A percentile compares a stretch with the other conserved stretches of the same genome.
Conservation (phyloP, 2,113 vertebrate genomes). For the Hystrix cristata region DNA sequence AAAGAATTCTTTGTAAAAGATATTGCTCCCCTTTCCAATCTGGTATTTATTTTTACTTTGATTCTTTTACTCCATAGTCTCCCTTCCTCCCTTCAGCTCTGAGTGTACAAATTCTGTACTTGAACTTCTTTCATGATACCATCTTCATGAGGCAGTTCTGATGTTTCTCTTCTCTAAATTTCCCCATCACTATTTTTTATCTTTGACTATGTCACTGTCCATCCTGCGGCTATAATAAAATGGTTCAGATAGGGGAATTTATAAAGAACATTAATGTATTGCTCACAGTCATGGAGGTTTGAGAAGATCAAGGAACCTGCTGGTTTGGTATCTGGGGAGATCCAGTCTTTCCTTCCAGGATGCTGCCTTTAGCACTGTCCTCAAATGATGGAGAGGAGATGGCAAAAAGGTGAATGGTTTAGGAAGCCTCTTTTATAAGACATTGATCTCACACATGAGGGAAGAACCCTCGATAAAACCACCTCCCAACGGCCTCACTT, state of each 20-base stretch:
- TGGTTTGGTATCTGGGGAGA: not conserved
- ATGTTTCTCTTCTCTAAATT: not conserved
- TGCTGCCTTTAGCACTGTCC: not conserved
- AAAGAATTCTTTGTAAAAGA: not conserved
- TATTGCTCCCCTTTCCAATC: not conserved
- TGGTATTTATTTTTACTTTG: not conserved
- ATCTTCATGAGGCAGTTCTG: not conserved
- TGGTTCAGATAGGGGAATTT: not conserved
- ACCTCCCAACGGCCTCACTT: not conserved
- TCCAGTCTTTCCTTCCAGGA: not conserved
- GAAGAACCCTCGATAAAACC: not conserved
- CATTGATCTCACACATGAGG: not conserved
- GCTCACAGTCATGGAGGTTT: not conserved
- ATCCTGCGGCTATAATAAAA: not conserved
- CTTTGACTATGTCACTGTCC: not conserved
- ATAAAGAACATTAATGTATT: not conserved
- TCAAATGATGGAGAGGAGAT: not conserved
- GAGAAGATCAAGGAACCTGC: not conserved
- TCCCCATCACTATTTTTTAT: not conserved
- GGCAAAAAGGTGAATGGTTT: not conserved
- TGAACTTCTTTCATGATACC: not conserved
- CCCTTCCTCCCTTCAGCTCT: not conserved
- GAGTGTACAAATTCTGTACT: not conserved
- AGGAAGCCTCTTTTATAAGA: not conserved
- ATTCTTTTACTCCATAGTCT: not conserved